phyloP scores from a whole-genome alignment of 2,113 vertebrate genomes.

The Pachycephala philippinensis region DNA sequence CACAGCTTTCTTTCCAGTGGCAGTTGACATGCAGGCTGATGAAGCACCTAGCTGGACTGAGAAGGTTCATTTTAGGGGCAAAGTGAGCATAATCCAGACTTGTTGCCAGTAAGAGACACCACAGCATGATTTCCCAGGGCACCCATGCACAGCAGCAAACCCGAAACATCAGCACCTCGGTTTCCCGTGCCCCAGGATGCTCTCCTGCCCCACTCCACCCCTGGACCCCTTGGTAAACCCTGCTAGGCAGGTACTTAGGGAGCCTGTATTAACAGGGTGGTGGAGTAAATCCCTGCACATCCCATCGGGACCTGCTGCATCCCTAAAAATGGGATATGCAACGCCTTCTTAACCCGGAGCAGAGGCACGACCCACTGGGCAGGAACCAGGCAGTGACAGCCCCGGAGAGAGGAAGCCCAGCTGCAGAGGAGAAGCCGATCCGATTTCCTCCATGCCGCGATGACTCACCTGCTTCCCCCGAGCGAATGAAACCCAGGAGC shows the following conservation, averaged over 20 bases:
- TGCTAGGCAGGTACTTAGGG: not conserved
- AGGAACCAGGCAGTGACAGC: not conserved
- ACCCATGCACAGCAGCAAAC: not conserved
- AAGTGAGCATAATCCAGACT: not conserved
- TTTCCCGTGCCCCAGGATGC: not conserved
- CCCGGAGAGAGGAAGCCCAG: not conserved
- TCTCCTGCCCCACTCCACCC: not conserved
- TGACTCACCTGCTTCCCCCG: slow-evolving; percentile 72
- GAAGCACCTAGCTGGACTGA: not conserved
- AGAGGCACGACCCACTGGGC: not conserved
- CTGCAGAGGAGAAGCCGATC: not conserved
- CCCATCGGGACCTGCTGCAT: not conserved
- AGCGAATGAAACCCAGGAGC: slow-evolving; percentile 66
- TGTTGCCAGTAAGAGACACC: not conserved
- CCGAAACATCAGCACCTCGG: not conserved
- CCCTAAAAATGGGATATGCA: not conserved
- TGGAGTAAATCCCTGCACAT: not conserved
- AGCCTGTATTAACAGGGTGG: not conserved
- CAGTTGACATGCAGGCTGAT: rapidly evolving
- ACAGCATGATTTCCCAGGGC: not conserved
- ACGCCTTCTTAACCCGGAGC: not conserved
- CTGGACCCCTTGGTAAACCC: not conserved
- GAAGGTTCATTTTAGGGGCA: not conserved
- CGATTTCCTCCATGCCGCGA: not conserved
- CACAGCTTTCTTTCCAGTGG: not conserved